Conservation (phyloP, 2,113 vertebrate genomes). For the Cacatua alba region DNA sequence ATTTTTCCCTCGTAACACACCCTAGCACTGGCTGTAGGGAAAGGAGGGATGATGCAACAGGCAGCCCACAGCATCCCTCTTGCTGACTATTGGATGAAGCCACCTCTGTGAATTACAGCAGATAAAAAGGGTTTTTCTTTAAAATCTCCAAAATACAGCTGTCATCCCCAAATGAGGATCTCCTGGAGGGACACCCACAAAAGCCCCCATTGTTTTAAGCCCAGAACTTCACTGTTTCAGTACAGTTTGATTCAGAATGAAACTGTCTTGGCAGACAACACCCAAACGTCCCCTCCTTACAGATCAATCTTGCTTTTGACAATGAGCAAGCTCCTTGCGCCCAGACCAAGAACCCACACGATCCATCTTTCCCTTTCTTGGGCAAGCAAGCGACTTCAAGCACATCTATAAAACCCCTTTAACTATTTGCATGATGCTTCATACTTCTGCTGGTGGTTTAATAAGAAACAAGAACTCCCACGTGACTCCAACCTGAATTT, state of each 20-base stretch:
- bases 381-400: neutral
- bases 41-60: rapidly evolving
- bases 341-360: neutral
- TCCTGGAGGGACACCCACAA: neutral
- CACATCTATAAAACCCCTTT: neutral
- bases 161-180: rapidly evolving
- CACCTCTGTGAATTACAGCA: neutral
- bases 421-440: neutral
- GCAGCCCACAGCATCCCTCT: neutral
- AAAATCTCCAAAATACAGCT: neutral
- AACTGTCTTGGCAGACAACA: neutral
- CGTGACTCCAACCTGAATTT: slow-evolving; percentile 33
- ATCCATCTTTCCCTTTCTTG: neutral
- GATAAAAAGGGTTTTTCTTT: neutral
- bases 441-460: neutral
- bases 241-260: neutral
- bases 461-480: neutral
- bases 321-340: neutral
- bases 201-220: neutral
- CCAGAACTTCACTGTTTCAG: neutral
- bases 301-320: neutral
- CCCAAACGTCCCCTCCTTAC: neutral
- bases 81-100: neutral
- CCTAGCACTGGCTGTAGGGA: neutral
- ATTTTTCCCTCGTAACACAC: rapidly evolving